phyloP scores from a whole-genome alignment of 2,797 vertebrate species.

The Pseudochirops cupreus region DNA sequence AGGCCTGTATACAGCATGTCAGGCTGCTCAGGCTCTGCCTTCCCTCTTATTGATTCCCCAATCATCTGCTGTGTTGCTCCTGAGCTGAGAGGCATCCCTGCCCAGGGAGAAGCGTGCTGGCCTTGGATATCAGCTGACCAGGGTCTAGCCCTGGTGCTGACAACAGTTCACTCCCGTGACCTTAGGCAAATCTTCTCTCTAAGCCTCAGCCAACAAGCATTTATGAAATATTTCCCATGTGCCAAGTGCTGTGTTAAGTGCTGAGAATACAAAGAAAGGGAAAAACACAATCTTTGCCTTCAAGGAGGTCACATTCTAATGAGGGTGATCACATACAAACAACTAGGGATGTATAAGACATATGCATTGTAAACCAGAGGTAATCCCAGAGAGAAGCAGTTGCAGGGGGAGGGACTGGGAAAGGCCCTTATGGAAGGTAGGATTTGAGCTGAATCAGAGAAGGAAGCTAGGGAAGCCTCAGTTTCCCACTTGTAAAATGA shows the following conservation, averaged over 20 bases:
- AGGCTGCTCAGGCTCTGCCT: slow-evolving; percentile 23
- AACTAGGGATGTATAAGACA: neutral
- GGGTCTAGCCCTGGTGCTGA: neutral
- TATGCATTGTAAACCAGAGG: neutral
- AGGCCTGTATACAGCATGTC: slow-evolving; percentile 42
- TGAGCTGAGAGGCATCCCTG: neutral
- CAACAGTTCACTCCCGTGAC: neutral
- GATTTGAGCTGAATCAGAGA: neutral
- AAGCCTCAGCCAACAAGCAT: neutral
- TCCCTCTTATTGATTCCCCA: neutral
- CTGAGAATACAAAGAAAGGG: neutral
- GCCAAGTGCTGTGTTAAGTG: neutral
- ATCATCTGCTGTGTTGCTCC: rapidly evolving
- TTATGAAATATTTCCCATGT: neutral
- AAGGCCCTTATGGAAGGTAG: neutral
- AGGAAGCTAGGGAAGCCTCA: neutral
- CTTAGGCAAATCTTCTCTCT: neutral
- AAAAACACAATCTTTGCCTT: neutral
- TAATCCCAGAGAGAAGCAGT: neutral
- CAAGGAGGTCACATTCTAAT: neutral
- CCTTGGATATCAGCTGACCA: neutral
- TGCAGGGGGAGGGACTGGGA: neutral
- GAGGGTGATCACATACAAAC: neutral
- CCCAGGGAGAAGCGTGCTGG: neutral
- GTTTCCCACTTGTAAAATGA: neutral